These are phyloP conservation scores for Tretioscincus oriximinensis DNA, from an alignment of 2,113 vertebrate species.

Conservation along the genomic window DNA sequence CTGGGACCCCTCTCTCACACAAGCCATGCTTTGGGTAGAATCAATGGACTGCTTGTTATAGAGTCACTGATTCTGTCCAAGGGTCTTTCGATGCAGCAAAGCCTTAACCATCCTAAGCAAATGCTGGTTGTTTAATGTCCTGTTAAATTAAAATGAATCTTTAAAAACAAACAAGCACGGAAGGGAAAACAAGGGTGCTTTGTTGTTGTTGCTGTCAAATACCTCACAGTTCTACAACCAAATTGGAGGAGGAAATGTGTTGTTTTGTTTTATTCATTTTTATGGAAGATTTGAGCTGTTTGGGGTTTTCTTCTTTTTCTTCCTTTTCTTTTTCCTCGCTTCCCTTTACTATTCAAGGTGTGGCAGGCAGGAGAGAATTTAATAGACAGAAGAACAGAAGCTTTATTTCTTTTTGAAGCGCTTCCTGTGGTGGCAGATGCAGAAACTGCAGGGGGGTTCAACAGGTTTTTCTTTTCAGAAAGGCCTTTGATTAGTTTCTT, in stretches of 20 bases:
- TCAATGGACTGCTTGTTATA: too few species aligned
- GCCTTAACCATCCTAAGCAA: too few species aligned
- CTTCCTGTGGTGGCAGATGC: not conserved
- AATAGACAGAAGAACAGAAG: not conserved
- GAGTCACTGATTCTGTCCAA: too few species aligned
- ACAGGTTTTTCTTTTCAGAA: constrained; percentile 22
- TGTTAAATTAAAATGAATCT: too few species aligned
- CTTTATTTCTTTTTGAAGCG: not conserved
- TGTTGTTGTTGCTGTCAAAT: too few species aligned
- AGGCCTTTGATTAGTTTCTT: constrained; percentile 6
- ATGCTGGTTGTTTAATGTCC: too few species aligned
- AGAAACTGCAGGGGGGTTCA: constrained; percentile 9
- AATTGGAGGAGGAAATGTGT: not conserved
- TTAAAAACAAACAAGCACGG: too few species aligned
- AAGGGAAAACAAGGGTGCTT: too few species aligned
- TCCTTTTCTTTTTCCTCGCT: not conserved
- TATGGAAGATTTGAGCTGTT: not conserved
- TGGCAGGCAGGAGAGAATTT: not conserved
- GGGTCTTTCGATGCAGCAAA: too few species aligned
- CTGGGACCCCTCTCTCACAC: too few species aligned
- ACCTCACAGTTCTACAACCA: not conserved
- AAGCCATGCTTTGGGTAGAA: too few species aligned
- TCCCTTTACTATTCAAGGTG: not conserved
- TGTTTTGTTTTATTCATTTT: not conserved
- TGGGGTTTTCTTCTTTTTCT: too few species aligned